Base-by-base conservation (phyloP, 2,888 invertebrate genomes). In the Athrips mouffetella region DNA sequence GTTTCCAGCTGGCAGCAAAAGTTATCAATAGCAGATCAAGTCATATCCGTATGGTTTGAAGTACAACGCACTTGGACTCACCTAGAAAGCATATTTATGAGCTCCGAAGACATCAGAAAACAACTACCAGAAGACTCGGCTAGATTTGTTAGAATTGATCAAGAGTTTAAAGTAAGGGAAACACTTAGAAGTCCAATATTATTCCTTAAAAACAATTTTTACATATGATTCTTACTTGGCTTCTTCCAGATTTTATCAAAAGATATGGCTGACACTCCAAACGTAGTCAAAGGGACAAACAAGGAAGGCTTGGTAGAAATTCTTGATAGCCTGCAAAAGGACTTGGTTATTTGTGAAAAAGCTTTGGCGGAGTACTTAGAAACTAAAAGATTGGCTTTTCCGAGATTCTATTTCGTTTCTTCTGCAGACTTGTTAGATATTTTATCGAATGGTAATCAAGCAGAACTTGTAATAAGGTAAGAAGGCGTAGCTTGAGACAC, bases 61-160 rank as follows among this genome's bases (percentile, higher is more conserved):
- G 98, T 98, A 20, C 98, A 98, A 84, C 90, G 98, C 49, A 98
- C 98, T 18, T 98, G 98, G 98, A 96, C 96, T 65, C 97, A 98
- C 83, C 90, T 98, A 53, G 98, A 98, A 85, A 97, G 97, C 65
- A 98, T 98, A 73, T 98, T 98, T 76, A 98, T 98, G 93, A 98
- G 97, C 59, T 98, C 98, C 0, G 98, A 98, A 77, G 98, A 98
- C 79, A 98, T 98, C 61, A 91, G 98, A 51, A 95, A 94, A 69
- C 98, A 98, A 76, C 84, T 98, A 47, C 98, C 98, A 2, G 94
- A 96, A 57, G 98, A 98, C 82, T 97, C 98, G 0, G 93, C 93
- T 47, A 90, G 98, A 70, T 98, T 98, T 80, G 96, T 97, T 81
- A 91, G 92, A 59, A 96, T 98, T 60, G 98, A 98, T 76, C 87